Evolutionary conservation across 2,113 vertebrate genomes (phyloP).

Genomic region (Lucifuga dentata): DNA sequence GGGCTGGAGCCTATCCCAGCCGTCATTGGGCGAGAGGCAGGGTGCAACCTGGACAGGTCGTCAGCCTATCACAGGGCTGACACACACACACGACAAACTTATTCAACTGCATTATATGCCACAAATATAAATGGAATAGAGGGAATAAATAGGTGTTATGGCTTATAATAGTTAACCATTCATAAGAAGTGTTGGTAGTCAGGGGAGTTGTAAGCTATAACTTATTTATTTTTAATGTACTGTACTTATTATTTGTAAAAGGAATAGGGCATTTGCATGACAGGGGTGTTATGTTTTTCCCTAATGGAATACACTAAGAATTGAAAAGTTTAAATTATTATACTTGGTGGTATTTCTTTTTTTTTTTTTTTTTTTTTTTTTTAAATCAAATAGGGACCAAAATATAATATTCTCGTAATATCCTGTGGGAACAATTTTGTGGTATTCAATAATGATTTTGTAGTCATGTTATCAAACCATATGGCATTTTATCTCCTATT

Average conservation of each 20-base stretch:
- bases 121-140: background rate
- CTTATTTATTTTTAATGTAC: slow-evolving; percentile 43
- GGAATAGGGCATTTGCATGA: background rate
- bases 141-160: background rate
- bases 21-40: too few relatives aligned
- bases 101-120: background rate
- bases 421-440: background rate
- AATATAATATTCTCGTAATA: slow-evolving; percentile 1
- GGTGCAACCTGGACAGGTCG: too few relatives aligned
- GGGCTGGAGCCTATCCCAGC: too few relatives aligned
- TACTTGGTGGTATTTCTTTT: background rate
- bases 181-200: background rate
- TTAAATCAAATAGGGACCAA: too few relatives aligned
- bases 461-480: slow-evolving; percentile 4
- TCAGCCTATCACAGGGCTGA: too few relatives aligned
- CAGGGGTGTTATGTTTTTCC: slow-evolving; percentile 15
- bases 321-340: background rate
- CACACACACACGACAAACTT: too few relatives aligned
- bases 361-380: background rate
- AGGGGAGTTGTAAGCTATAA: background rate
- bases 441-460: background rate
- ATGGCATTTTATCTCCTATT: background rate
- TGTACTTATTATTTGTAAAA: slow-evolving; percentile 20
- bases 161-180: background rate
- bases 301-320: background rate